Evolutionary conservation across 2,888 invertebrate genomes (phyloP), one percentile per base, ranked within the genome.

Genomic region (Coelogynopora nodosa): DNA sequence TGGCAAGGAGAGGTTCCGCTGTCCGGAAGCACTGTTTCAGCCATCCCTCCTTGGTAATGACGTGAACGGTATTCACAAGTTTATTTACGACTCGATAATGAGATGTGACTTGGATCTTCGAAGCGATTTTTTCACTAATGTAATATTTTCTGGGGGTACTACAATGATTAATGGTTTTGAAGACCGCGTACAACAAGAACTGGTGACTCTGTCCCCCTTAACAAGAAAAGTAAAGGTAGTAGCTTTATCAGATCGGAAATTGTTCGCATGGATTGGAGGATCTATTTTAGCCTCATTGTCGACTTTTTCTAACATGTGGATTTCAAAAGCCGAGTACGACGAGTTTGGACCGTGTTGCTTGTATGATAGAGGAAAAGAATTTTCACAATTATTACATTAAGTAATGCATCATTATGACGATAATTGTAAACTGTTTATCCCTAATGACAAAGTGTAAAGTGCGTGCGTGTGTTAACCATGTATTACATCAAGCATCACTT

Each of bases 121-220:
- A 10, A 81, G 84, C 80, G 82, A 84, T n/a, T 83, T 88, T 29
- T 84, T 74, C 67, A 28, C 23, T 10, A 88, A 88, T 74, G 86
- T 87, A 5, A 49, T 88, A 0, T 84, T 88, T 26, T 88, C 88
- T 5, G 88, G 88, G 83, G 67, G 29, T 23, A 67, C 10, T 18
- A 13, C 27, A 1, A 96, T 86, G 18, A 31, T 30, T n/a, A n/a
- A n/a, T n/a, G n/a, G n/a, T n/a, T n/a, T 83, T 28, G 84, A 13
- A 10, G 84, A 83, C 5, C 29, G 84, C 5, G 31, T 83, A 31
- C 5, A 49, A 10, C 13, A 83, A 23, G 84, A 83, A 10, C 5
- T 83, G 84, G 18, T n/a, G 5, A 28, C 31, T 23, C 49, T 31
- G 13, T 31, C 84, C 10, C 31, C 84, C 29, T 5, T 10, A 23